Evolutionary conservation across 64 coral and sea anemone genomes (phyloP).

Genomic region (Exaiptasia diaphana): DNA sequence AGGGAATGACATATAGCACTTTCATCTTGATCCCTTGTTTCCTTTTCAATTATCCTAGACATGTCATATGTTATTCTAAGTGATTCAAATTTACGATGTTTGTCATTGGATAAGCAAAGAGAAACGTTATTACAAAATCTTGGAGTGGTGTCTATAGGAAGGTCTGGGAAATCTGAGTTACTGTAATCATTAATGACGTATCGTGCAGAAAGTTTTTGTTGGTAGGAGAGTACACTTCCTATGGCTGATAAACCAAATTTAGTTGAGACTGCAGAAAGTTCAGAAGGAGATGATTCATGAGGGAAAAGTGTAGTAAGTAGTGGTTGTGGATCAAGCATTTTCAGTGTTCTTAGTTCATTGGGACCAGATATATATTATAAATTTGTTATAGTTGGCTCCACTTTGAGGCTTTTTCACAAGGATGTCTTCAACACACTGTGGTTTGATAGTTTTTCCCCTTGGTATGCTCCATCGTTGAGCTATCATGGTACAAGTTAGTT

Average conservation of each 20-base stretch:
- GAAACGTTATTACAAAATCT: slow-evolving; percentile 55
- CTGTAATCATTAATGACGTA: slow-evolving; percentile 63
- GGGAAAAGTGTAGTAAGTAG: not conserved
- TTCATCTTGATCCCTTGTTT: slow-evolving; percentile 37
- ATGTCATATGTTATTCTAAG: slow-evolving; percentile 25
- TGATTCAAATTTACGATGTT: slow-evolving; percentile 25
- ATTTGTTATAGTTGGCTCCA: slow-evolving; percentile 15
- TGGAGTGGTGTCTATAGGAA: not conserved
- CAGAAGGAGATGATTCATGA: not conserved
- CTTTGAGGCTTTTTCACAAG: slow-evolving; percentile 25
- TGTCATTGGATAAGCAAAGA: slow-evolving; percentile 18
- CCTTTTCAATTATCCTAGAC: not conserved
- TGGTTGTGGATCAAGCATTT: not conserved
- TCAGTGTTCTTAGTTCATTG: not conserved
- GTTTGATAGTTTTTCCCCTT: slow-evolving; percentile 7
- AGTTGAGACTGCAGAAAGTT: not conserved
- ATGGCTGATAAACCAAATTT: slow-evolving; percentile 45
- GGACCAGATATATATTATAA: slow-evolving; percentile 3
- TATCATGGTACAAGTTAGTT: slow-evolving; percentile 4
- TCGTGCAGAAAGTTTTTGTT: slow-evolving; percentile 28
- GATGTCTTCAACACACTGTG: not conserved
- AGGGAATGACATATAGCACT: slow-evolving; percentile 54
- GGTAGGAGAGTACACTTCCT: slow-evolving; percentile 40
- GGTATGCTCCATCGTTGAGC: slow-evolving; percentile 27
- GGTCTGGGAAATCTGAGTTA: not conserved